Evolutionary conservation across 64 coral and sea anemone species (phyloP), one percentile per base, ranked within the genome.

Genomic region (Platygyra sinensis): DNA sequence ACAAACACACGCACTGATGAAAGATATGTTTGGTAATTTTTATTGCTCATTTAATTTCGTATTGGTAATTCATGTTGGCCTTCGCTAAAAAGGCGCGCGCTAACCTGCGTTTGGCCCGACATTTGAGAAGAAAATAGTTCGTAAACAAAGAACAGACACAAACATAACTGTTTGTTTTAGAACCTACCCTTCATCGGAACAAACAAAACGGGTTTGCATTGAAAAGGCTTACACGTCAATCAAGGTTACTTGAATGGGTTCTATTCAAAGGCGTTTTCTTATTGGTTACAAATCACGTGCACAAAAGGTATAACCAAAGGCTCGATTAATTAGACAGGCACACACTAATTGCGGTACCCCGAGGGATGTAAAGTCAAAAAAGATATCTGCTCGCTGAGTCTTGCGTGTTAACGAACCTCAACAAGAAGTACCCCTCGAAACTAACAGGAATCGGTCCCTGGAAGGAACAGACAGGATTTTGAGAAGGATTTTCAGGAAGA

Each of bases 171-270:
- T n/a, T n/a, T n/a, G n/a, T n/a, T n/a, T n/a, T 25, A 24, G 65
- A 6, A 18, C 18, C 62, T 18, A 24, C 22, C 29, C 38, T 19
- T n/a, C 32, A n/a, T n/a, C 20, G 20, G 7, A 15, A 8, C 20
- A 10, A 77, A 77, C 50, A 18, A 77, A 50, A 22, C 15, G 31
- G 74, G 74, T 49, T 10, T 72, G 38, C 74, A 52, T 46, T 55
- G 51, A 57, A 55, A n/a, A 55, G 76, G 76, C 54, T 79, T 10
- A 0, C 20, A 8, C n/a, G 76, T 55, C 46, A 79, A 79, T 79
- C n/a, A 55, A 22, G 76, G 24, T 78, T 78, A 78, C 24, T 52
- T 76, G 33, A 79, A 50, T 77, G 75, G 75, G 75, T 51, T 77
- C 31, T 46, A 25, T 69, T 69, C 65, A 69, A 69, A 25, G 65